Conservation (phyloP, 2,797 vertebrate species). For the Neopelma chrysocephalum region DNA sequence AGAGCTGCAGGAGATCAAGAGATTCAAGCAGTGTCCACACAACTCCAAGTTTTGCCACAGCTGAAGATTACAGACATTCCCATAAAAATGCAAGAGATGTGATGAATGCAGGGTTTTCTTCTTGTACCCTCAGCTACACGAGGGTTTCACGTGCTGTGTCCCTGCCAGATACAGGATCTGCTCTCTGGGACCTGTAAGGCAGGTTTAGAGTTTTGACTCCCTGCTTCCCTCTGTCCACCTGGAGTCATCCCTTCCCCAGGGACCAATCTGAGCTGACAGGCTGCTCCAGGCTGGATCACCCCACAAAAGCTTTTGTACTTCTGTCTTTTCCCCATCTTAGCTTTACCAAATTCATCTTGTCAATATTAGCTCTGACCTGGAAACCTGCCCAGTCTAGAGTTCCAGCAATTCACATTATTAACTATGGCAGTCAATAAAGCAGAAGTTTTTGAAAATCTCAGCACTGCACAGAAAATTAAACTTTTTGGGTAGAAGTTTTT, state of each 20-base stretch:
- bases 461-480: neutral
- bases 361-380: neutral
- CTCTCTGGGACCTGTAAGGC: neutral
- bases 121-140: neutral
- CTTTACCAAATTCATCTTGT: neutral
- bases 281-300: neutral
- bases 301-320: neutral
- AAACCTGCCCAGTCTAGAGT: neutral
- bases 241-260: neutral
- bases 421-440: neutral
- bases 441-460: neutral
- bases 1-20: neutral
- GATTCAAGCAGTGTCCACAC: neutral
- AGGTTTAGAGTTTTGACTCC: neutral
- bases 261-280: neutral
- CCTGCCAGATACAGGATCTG: neutral
- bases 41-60: neutral
- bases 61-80: neutral
- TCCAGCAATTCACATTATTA: neutral
- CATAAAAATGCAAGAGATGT: neutral
- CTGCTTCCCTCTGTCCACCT: neutral
- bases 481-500: no score
- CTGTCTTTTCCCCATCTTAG: neutral
- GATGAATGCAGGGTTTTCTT: neutral
- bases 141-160: neutral